Conservation (phyloP, 2,113 vertebrate genomes). For the Xiphophorus couchianus region DNA sequence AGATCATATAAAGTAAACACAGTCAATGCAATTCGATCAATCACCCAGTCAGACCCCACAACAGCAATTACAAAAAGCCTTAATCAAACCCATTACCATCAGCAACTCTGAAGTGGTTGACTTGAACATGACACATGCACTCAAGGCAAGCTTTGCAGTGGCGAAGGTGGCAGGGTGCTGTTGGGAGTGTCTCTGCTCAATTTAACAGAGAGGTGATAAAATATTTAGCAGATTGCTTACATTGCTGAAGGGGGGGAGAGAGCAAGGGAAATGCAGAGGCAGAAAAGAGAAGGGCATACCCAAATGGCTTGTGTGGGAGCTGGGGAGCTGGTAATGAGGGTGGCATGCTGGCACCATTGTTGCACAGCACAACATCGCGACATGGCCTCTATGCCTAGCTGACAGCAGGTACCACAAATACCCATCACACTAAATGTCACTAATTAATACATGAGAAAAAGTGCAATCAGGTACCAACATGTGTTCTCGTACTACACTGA, state of each 20-base stretch:
- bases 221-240: slow-evolving; percentile 79
- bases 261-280: slow-evolving; percentile 19
- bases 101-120: slow-evolving; percentile 29
- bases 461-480: slow-evolving; percentile 28
- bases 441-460: slow-evolving; percentile 67
- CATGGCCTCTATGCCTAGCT: slow-evolving; percentile 56
- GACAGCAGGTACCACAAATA: slow-evolving; percentile 38
- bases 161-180: slow-evolving; percentile 59
- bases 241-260: slow-evolving; percentile 60
- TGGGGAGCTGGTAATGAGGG: slow-evolving; percentile 71
- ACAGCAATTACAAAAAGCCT: slow-evolving; percentile 22
- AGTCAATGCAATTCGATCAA: slow-evolving; percentile 40
- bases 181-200: slow-evolving; percentile 64
- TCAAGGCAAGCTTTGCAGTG: slow-evolving; percentile 39
- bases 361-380: slow-evolving; percentile 63
- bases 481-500: not conserved
- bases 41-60: slow-evolving; percentile 39
- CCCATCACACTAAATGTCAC: slow-evolving; percentile 34
- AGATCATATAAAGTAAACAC: slow-evolving; percentile 33
- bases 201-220: slow-evolving; percentile 74
- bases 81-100: slow-evolving; percentile 32
- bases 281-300: slow-evolving; percentile 44
- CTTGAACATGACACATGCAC: slow-evolving; percentile 36
- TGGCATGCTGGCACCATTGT: slow-evolving; percentile 66
- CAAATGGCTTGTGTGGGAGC: slow-evolving; percentile 69